Evolutionary conservation across 2,888 invertebrate species (phyloP), one percentile per base, ranked within the genome.

Genomic region (Adelognathus sp.): DNA sequence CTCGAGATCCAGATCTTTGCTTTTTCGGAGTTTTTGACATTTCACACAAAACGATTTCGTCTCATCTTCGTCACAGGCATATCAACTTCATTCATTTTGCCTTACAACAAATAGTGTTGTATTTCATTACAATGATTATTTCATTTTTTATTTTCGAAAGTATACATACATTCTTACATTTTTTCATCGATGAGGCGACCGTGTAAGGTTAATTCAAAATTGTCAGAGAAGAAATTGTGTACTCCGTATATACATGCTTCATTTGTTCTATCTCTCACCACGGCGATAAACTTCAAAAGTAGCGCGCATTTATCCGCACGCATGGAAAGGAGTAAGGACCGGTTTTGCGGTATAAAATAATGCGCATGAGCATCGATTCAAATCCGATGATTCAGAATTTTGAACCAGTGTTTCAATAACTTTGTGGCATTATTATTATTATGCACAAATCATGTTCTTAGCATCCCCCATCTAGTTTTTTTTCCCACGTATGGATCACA

Each of bases 1-100:
- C 14, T 64, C 41, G 14, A 61, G 14, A 33, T 50, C 31, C 36
- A 14, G 27, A 29, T 16, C 27, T 31, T 63, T 36, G 44, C 58
- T 69, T 78, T 50, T 63, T 39, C 3, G 46, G 58, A 2, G 46
- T 52, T 14, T 73, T 78, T 69, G 77, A 69, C 77, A 78, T 78
- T 73, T 58, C 73, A 58, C 11, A 54, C 31, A 1, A 7, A 54
- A 5, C 2, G 11, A 73, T 50, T 21, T 24, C 21, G 21, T 7
- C 11, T 50, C 11, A 50, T 50, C 50, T 24, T 50, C 21, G 50
- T n/a, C 11, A 21, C 36, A 9, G 36, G n/a, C 36, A 36, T 3
- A 11, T n/a, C 24, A 50, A 21, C 4, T 50, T 24, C 24, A 11
- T 21, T 24, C 50, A 9, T 50, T 50, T 46, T 46, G 33, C 16